Evolutionary conservation across 2,113 vertebrate species (phyloP), one percentile per base, ranked within the genome.

Genomic region (Eptesicus fuscus): DNA sequence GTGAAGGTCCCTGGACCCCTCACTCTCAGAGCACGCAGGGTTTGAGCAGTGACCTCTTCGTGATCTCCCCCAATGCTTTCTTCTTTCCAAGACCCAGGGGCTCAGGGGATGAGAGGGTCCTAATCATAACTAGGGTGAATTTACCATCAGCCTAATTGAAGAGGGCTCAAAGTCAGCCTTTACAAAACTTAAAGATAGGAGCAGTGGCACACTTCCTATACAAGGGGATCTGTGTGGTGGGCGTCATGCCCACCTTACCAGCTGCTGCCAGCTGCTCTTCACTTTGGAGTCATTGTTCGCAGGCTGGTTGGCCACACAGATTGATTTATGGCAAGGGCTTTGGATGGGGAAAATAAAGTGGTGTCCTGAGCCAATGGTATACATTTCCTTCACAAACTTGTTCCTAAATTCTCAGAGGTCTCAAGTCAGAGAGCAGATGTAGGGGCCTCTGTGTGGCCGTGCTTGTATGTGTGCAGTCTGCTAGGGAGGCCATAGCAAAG

Each of bases 191-290:
- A 40, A 67, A 88, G 51, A 51, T 70, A 16, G 23, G 49, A 65
- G 32, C 53, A 16, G 9, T 23, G 42, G 22, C 35, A 35, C 42
- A 51, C 2, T 61, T 22, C 11, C 40, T 56, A 23, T 12, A n/a
- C 9, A 14, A 1, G n/a, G 25, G 8, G 11, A 18, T 35, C 28
- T 51, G 20, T 25, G 70, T 13, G 37, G 16, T 0, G 4, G 2
- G 35, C 9, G 18, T 51, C 47, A 35, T 4, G 40, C 32, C 5
- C 25, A 67, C 25, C 53, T 35, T 53, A 42, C 35, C 59, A 47
- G 17, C 37, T 42, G 17, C 20, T 37, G 59, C 4, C 16, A 28
- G 9, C 16, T 32, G 12, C 18, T 53, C 23, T 53, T 78, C 65
- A 32, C 12, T 8, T 59, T 14, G 40, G 32, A 37, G 3, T 47